These are phyloP conservation scores for Luidia sarsii DNA, from an alignment of 53 echinoderm and acorn worm species.

Conservation along the genomic window DNA sequence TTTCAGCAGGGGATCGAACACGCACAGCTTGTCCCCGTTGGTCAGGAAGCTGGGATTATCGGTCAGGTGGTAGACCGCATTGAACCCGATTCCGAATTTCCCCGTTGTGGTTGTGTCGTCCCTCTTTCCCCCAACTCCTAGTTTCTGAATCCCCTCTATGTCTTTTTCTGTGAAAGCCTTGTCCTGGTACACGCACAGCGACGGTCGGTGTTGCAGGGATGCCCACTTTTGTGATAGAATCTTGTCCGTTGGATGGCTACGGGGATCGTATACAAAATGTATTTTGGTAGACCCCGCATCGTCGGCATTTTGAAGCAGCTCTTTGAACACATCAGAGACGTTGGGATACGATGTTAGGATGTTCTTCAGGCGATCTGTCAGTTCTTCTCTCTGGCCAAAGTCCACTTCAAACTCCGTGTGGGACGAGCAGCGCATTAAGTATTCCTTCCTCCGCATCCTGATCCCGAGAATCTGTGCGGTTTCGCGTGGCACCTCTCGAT, in stretches of 20 bases:
- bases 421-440: constrained; percentile 14
- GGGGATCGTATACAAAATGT: constrained; percentile 84
- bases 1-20: constrained; percentile 81
- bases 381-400: constrained; percentile 87
- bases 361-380: constrained; percentile 73
- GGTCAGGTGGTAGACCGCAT: constrained; percentile 90
- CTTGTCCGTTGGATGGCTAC: constrained; percentile 59
- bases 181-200: constrained; percentile 83
- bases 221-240: constrained; percentile 55
- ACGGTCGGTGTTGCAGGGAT: constrained; percentile 33
- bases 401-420: constrained; percentile 42
- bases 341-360: constrained; percentile 81
- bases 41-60: constrained; percentile 90
- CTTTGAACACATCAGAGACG: constrained; percentile 84
- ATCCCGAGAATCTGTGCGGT: constrained; percentile 56
- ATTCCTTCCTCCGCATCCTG: constrained; percentile 45
- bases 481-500: constrained; percentile 15
- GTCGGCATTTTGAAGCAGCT: constrained; percentile 96
- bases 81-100: constrained; percentile 75
- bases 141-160: constrained; percentile 81
- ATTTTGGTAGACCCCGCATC: constrained; percentile 88
- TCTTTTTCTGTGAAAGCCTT: constrained; percentile 83
- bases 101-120: constrained; percentile 56
- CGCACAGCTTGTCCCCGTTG: constrained; percentile 62
- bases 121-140: constrained; percentile 85